Base-by-base conservation (phyloP, 2,888 invertebrate species). In the Brachyptera risi region DNA sequence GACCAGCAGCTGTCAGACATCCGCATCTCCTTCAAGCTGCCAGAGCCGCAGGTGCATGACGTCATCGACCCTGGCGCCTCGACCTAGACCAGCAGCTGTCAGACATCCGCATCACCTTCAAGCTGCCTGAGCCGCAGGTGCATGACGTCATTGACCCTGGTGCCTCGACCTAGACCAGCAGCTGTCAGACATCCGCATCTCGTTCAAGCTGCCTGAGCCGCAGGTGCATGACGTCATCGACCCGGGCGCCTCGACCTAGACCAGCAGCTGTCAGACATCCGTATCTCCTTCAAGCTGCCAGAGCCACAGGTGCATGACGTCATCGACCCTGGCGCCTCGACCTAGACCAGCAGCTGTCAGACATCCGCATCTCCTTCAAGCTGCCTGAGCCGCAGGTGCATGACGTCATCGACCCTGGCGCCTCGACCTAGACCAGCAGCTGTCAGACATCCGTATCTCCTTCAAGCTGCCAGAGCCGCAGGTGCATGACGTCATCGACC, bases 1-100 rank as follows among this genome's bases (percentile, higher is more conserved):
- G 91, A 93, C 77, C 87, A 90, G 74, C 83, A 84, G 73, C 79
- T 88, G 27, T 90, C 90, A 27, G 86, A 86, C 67, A 88, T 90
- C 66, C 87, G 54, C 37, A 54, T 54, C 19, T 54, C 54, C 4
- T 68, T 69, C 54, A 66, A 67, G 49, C 63, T 69, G 9, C 70
- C 71, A 1, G 61, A 61, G 37, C 66, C 59, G 1, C 59, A 59
- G 50, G 23, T 47, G n/a, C 47, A 47, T 21, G 47, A 47, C 13
- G n/a, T 47, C 24, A n/a, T 47, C n/a, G n/a, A n/a, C 21, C 2
- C 24, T 2, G 47, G 21, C 5, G 21, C 47, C n/a, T 47, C 47
- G 23, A 47, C 47, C 24, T 47, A 47, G 91, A 93, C 77, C 87
- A 90, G 74, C 83, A 84, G 73, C 79, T 88, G 27, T 90, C 90